Conservation (phyloP, 2,888 invertebrate species). For the Chloroclystis v-ata region DNA sequence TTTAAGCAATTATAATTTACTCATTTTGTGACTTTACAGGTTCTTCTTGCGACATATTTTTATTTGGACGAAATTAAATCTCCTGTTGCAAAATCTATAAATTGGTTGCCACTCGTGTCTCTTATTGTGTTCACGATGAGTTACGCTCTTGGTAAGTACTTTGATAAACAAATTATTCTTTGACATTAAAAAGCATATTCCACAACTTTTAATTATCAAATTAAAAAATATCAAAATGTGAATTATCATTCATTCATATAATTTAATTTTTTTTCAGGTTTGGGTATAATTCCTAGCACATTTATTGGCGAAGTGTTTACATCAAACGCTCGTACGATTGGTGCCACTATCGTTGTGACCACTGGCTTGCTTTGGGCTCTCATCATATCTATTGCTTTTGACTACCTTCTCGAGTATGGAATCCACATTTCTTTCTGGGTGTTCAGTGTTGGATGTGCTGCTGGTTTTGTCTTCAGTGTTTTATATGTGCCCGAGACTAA, state of each 20-base stretch:
- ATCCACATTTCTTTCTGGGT: slow-evolving; percentile 18
- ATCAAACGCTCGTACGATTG: background rate
- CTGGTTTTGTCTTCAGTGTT: slow-evolving; percentile 14
- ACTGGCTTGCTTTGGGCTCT: slow-evolving; percentile 8
- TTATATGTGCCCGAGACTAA: slow-evolving; percentile 80
- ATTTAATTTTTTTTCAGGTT: background rate
- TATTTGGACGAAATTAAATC: too few relatives aligned
- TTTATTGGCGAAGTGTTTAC: slow-evolving; percentile 3
- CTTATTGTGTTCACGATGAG: too few relatives aligned
- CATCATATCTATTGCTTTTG: slow-evolving; percentile 2
- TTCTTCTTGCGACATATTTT: too few relatives aligned
- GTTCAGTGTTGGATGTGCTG: slow-evolving; percentile 10
- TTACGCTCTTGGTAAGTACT: too few relatives aligned
- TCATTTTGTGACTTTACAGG: too few relatives aligned
- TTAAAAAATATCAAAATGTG: too few relatives aligned
- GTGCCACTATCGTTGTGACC: slow-evolving; percentile 2
- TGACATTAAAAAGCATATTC: too few relatives aligned
- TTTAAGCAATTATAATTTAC: too few relatives aligned
- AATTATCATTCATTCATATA: too few relatives aligned
- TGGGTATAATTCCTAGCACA: background rate
- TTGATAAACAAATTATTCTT: too few relatives aligned
- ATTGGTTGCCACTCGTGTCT: too few relatives aligned
- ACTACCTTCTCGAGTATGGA: slow-evolving; percentile 7
- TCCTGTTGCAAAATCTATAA: too few relatives aligned
- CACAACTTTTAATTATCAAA: background rate